phyloP scores from a whole-genome alignment of 2,888 invertebrate species.

The Tetragonisca angustula region DNA sequence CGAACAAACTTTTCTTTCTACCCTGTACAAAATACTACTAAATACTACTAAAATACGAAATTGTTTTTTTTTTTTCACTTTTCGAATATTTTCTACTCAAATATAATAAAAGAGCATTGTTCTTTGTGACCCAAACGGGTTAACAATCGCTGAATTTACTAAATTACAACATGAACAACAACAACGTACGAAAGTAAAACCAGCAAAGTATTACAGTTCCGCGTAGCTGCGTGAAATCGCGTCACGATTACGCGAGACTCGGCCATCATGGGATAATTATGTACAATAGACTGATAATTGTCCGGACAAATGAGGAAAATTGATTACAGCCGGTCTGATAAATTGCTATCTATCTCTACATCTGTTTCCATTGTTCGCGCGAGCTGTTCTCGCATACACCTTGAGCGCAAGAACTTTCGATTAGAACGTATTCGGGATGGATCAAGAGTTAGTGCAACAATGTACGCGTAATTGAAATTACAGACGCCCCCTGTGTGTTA shows the following conservation, averaged over 20 bases:
- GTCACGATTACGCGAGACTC: neutral
- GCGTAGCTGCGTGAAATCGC: neutral
- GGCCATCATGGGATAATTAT: slow-evolving; percentile 16
- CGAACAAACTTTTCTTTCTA: no score
- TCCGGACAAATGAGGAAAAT: slow-evolving; percentile 13
- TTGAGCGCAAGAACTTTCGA: slow-evolving; percentile 24
- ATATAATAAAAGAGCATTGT: no score
- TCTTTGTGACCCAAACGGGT: no score
- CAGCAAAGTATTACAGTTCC: no score
- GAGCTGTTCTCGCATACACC: slow-evolving; percentile 25
- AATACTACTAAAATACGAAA: no score
- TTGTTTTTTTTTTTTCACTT: no score
- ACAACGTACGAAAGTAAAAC: neutral
- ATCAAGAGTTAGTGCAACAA: slow-evolving; percentile 10
- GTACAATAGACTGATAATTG: slow-evolving; percentile 17
- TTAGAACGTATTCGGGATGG: slow-evolving; percentile 1
- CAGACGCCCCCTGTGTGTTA: neutral
- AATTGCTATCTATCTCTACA: slow-evolving; percentile 3
- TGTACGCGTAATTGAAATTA: slow-evolving; percentile 15
- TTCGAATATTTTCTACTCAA: no score
- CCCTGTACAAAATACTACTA: no score
- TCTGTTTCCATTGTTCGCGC: slow-evolving; percentile 11
- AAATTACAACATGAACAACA: no score
- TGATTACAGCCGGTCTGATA: slow-evolving; percentile 13
- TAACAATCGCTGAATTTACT: neutral